These are phyloP conservation scores for Pissodes strobi DNA, from an alignment of 1,140 invertebrate species.

Conservation along the genomic window DNA sequence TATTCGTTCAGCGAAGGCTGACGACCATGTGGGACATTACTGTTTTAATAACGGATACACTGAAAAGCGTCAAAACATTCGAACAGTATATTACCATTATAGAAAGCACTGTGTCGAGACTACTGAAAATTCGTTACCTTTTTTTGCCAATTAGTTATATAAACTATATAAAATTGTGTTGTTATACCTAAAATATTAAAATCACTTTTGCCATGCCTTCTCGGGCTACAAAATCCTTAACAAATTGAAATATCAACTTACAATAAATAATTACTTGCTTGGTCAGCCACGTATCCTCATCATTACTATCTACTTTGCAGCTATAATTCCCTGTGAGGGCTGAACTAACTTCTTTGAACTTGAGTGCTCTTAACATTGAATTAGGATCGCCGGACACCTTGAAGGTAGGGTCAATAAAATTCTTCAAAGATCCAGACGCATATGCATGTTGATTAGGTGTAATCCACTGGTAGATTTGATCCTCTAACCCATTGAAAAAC, in stretches of 20 bases:
- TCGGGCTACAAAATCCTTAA: too few relatives aligned
- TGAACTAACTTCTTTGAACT: constrained; percentile 39
- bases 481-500: constrained; percentile 42
- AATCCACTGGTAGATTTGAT: constrained; percentile 50
- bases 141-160: too few relatives aligned
- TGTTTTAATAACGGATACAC: too few relatives aligned
- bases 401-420: constrained; percentile 41
- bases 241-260: constrained; percentile 42
- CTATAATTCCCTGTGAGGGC: constrained; percentile 46
- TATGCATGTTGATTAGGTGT: constrained; percentile 8
- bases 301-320: constrained; percentile 43
- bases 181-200: too few relatives aligned
- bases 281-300: constrained; percentile 32
- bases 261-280: constrained; percentile 48
- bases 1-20: too few relatives aligned
- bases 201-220: too few relatives aligned
- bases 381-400: constrained; percentile 36
- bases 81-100: too few relatives aligned
- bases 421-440: constrained; percentile 33
- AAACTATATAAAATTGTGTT: too few relatives aligned
- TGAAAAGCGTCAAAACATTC: too few relatives aligned
- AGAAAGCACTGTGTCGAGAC: too few relatives aligned
- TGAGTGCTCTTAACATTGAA: constrained; percentile 43
- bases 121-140: too few relatives aligned
- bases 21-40: too few relatives aligned